Conservation (phyloP, 2,797 vertebrate species). For the Alectoris magna region DNA sequence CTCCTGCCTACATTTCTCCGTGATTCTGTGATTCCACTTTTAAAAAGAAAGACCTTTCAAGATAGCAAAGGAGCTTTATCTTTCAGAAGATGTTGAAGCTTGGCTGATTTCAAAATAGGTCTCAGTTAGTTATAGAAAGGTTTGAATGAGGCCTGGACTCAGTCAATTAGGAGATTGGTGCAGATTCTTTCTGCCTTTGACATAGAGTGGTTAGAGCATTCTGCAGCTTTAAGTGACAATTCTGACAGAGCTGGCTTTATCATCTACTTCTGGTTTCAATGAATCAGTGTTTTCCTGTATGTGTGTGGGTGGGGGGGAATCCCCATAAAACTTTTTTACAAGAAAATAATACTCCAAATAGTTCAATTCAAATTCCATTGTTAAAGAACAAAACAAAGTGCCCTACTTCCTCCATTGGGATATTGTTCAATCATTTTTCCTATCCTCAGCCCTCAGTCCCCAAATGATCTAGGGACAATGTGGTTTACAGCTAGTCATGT, state of each 20-base stretch:
- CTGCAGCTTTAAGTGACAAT: background rate
- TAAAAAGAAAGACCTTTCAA: conserved; percentile 42
- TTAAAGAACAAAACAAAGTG: background rate
- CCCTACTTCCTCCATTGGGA: background rate
- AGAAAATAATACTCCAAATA: background rate
- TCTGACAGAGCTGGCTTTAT: background rate
- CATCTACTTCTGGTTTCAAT: background rate
- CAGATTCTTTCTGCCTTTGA: conserved; percentile 31
- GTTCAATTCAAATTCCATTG: background rate
- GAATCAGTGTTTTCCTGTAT: background rate
- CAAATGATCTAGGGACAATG: background rate
- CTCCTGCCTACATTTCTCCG: background rate
- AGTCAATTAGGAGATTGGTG: conserved; percentile 21
- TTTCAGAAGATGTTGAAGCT: conserved; percentile 9
- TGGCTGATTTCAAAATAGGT: conserved; percentile 51
- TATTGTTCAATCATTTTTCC: background rate
- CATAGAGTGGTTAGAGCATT: background rate
- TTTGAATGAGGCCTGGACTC: conserved; percentile 31
- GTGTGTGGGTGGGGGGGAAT: rapidly evolving
- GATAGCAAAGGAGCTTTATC: conserved; percentile 4
- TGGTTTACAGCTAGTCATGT: background rate
- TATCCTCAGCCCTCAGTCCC: background rate
- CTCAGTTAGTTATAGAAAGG: conserved; percentile 27
- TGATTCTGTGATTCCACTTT: conserved; percentile 27
- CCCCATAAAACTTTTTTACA: background rate